These are phyloP conservation scores for Netelia virgata DNA, from an alignment of 2,888 invertebrate genomes.

Conservation along the genomic window DNA sequence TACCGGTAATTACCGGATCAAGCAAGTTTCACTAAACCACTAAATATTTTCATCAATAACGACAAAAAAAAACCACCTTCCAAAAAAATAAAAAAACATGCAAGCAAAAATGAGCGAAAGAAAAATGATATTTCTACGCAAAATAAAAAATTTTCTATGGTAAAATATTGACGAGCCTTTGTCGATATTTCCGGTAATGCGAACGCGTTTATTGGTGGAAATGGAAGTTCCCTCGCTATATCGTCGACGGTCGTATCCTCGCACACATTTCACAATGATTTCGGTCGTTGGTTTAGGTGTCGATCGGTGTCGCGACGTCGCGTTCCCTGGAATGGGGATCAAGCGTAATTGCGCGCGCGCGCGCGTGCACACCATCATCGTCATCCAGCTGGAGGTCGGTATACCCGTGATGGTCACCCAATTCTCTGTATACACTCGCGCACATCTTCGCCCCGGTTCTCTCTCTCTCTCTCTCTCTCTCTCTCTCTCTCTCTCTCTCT, in stretches of 20 bases:
- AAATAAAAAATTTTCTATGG: neutral
- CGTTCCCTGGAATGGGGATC: constrained; percentile 68
- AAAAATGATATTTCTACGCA: neutral
- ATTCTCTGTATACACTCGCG: constrained; percentile 15
- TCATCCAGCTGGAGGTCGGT: constrained; percentile 74
- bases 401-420: constrained; percentile 53
- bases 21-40: constrained; percentile 66
- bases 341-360: constrained; percentile 75
- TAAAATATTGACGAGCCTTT: constrained; percentile 24
- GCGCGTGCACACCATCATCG: constrained; percentile 77
- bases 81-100: too few relatives aligned
- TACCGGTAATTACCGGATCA: constrained; percentile 76
- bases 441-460: neutral
- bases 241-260: neutral
- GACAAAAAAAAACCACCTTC: neutral
- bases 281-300: constrained; percentile 61
- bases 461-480: too few relatives aligned
- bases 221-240: neutral
- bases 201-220: neutral
- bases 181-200: constrained; percentile 29
- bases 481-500: neutral
- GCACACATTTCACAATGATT: constrained; percentile 68
- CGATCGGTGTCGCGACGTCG: constrained; percentile 59
- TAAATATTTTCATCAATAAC: constrained; percentile 24
- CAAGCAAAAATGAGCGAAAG: neutral